Evolutionary conservation across 2,113 vertebrate species (phyloP).

Genomic region (Phaethon lepturus): DNA sequence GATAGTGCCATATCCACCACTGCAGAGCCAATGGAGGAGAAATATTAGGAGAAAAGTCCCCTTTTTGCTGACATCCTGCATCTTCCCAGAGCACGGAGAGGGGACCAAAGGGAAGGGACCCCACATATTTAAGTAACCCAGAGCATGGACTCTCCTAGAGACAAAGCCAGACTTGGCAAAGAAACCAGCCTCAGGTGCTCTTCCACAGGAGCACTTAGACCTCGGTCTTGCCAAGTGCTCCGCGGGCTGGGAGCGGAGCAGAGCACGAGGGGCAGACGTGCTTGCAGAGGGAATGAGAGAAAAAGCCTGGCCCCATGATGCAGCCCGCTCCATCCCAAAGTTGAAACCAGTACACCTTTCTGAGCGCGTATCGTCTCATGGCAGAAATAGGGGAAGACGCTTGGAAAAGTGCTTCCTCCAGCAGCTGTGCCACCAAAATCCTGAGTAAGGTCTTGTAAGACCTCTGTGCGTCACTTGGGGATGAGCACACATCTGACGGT

Average conservation of each 20-base stretch:
- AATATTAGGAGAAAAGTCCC: neutral
- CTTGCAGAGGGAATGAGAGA: neutral
- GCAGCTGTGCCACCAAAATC: neutral
- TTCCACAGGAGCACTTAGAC: neutral
- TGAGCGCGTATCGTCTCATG: rapidly evolving
- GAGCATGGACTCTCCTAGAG: neutral
- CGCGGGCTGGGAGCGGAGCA: neutral
- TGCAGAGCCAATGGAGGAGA: rapidly evolving
- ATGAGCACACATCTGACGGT: no score
- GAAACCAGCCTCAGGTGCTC: neutral
- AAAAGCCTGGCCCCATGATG: rapidly evolving
- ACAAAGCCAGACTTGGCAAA: neutral
- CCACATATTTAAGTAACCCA: rapidly evolving
- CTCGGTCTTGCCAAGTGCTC: neutral
- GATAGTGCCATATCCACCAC: neutral
- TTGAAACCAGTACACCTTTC: neutral
- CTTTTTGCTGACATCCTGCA: rapidly evolving
- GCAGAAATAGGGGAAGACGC: rapidly evolving
- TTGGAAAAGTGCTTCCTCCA: neutral
- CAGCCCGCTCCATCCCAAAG: neutral
- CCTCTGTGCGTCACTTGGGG: rapidly evolving
- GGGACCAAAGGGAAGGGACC: neutral
- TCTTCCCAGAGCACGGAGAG: neutral
- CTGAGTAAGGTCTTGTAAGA: neutral
- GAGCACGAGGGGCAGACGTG: rapidly evolving